Base-by-base conservation (phyloP, 2,888 invertebrate genomes). In the Mythimna lalbum region DNA sequence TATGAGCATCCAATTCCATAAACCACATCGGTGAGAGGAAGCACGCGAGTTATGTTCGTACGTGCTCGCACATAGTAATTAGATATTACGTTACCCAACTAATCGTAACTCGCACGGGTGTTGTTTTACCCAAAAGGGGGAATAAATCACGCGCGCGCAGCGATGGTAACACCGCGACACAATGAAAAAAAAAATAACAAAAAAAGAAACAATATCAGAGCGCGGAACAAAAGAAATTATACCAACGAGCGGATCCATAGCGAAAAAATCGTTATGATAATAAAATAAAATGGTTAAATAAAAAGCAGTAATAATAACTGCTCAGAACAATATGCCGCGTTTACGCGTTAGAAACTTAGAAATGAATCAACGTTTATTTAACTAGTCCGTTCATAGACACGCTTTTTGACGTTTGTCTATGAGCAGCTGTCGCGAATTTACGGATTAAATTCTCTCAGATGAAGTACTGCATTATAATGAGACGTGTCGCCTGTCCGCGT, bases 1-100 rank as follows among this genome's bases (percentile, higher is more conserved):
- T 96, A 96, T 95, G 95, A 94, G 94, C 92, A 93, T 93, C 93
- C 94, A 94, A 95, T 95, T 94, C 94, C 95, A 95, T 96, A 96
- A 96, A 96, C 93, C 95, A 95, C 95, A 93, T 94, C 90, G 93
- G 93, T 90, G 88, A 92, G 92, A 93, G 95, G 95, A 94, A 94
- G 92, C 92, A 89, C 85, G 90, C 93, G 94, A 95, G 95, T 95
- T 96, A 95, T 93, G 93, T 90, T 86, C 86, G 94, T 94, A 95
- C 96, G 96, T 96, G 96, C 95, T 90, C 90, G 90, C 91, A 91
- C 96, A 96, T 95, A 95, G 94, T 95, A 95, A 95, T 96, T 95
- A 96, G 95, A 95, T 96, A 96, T 95, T 95, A 95, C 93, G 91
- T 89, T 90, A 89, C 92, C 91, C 88, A 87, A 92, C 94, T 96